A percentile compares a stretch with the other conserved stretches of the same genome.
These are phyloP conservation scores for Phataginus tetradactyla DNA, from an alignment of 2,797 vertebrate genomes.

Conservation along the genomic window DNA sequence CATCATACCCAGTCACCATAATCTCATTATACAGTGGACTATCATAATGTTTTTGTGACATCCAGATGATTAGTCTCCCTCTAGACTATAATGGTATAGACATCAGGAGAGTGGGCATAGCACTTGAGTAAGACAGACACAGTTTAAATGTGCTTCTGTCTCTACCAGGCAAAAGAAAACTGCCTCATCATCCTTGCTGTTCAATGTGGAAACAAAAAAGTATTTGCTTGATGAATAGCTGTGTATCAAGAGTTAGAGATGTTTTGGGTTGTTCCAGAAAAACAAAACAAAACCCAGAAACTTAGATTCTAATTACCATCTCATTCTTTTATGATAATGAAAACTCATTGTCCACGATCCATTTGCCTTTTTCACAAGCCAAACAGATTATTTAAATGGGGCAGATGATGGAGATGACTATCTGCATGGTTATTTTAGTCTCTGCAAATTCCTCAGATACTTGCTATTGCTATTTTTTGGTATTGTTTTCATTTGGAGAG, in stretches of 20 bases:
- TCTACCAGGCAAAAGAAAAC: constrained; percentile 1
- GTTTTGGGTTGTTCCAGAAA: background rate
- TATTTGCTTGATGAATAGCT: background rate
- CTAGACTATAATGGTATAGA: background rate
- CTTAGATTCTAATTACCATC: background rate
- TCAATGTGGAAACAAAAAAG: background rate
- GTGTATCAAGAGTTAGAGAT: background rate
- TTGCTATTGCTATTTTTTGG: background rate
- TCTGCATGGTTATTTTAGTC: background rate
- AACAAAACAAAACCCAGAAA: background rate
- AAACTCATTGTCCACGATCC: background rate
- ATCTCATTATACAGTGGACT: background rate
- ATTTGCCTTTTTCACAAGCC: constrained; percentile 12
- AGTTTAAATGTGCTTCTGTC: background rate
- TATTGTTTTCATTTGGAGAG: background rate
- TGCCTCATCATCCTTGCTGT: background rate
- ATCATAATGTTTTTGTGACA: constrained; percentile 10
- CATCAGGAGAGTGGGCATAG: background rate
- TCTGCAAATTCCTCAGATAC: background rate
- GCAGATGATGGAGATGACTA: background rate
- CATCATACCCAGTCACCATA: background rate
- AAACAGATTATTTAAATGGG: constrained; percentile 24
- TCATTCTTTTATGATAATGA: constrained; percentile 43
- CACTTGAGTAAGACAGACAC: background rate
- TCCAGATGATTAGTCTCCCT: background rate